Evolutionary conservation across 2,797 vertebrate species (phyloP), one percentile per base, ranked within the genome.

Genomic region (Tachyglossus aculeatus): DNA sequence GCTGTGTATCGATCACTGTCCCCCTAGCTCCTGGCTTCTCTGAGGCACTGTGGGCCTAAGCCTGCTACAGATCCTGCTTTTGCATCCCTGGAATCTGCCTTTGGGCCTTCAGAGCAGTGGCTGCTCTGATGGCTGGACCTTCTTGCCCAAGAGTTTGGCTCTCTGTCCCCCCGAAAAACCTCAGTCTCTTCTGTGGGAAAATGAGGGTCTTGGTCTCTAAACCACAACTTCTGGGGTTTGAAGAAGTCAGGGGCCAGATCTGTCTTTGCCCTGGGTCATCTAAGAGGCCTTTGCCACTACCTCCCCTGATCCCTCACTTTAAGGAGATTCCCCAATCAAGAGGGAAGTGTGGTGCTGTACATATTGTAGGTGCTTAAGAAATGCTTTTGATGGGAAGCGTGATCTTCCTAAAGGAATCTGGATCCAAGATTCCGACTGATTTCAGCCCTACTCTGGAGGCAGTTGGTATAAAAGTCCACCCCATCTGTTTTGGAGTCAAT

Each of bases 31-130:
- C 67, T 63, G 3, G 45, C 16, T 31, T 18, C 25, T 31, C 16
- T 29, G 27, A 38, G 14, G 58, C 10, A 57, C 31, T 71, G 25
- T 24, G 73, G 73, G 27, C 31, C 66, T 67, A 50, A 83, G 78
- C 76, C 38, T 62, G 56, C 44, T 76, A 62, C 74, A 67, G 65
- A 80, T 73, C 81, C 69, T 79, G 58, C 72, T 73, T 73, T 66
- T 79, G 43, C 60, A 54, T 78, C 67, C 73, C 78, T 85, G 73
- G 55, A 74, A 77, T 80, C 53, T 85, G 40, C 48, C 45, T 29
- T 48, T 15, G 15, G 19, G 27, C 31, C 45, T 80, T 74, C 58
- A 68, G 41, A 67, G 56, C 64, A 51, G 40, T 56, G 14, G 34
- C 68, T 32, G 61, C 58, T 21, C 63, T 77, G 73, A 48, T 63